Base-by-base conservation (phyloP, 2,113 vertebrate species). In the Micromys minutus region DNA sequence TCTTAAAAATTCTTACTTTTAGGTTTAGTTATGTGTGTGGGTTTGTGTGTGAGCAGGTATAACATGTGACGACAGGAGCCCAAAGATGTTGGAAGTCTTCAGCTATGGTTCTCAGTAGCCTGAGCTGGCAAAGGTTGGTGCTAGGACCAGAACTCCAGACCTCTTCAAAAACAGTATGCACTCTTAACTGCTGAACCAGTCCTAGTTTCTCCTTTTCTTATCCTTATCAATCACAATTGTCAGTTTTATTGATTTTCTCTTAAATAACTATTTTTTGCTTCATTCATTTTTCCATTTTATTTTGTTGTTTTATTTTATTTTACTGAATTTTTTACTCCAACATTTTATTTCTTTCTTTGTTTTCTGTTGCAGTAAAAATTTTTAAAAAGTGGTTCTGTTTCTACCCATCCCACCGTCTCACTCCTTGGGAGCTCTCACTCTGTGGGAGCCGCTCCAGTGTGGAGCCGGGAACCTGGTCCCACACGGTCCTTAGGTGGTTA, bases 161-260 rank as follows among this genome's bases (percentile, higher is more conserved):
- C 47, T 36, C 29, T 47, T 45, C 24, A 47, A 47, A 24, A 29
- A 47, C 11, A 76, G 42, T 47, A 22, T 16, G 42, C 16, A 26
- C 45, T 19, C 75, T 19, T 50, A 50, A 77, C 45, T 17, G 75
- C 45, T 36, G 47, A 52, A 34, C 76, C 29, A 36, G 19, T 9
- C 47, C 47, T 11, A 6, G 19, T 22, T 55, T 79, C 50, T 55
- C 76, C 47, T 55, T 52, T 55, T 72, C 69, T 87, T 11, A 26
- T 65, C 34, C 90, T 77, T 77, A 26, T 87, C 19, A 45, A 39
- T 67, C 72, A 69, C 92, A 63, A 29, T 90, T 29, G 47, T 47
- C 29, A 93, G 36, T 61, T 47, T 90, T 31, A 90, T 34, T 89
- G 10, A 83, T 72, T 95, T n/a, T 77, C 45, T 87, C 84, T 90